A percentile compares a stretch with the other conserved stretches of the same genome.
These are phyloP conservation scores for Bathynomus jamesi DNA, from an alignment of 1,140 invertebrate species.

Conservation along the genomic window DNA sequence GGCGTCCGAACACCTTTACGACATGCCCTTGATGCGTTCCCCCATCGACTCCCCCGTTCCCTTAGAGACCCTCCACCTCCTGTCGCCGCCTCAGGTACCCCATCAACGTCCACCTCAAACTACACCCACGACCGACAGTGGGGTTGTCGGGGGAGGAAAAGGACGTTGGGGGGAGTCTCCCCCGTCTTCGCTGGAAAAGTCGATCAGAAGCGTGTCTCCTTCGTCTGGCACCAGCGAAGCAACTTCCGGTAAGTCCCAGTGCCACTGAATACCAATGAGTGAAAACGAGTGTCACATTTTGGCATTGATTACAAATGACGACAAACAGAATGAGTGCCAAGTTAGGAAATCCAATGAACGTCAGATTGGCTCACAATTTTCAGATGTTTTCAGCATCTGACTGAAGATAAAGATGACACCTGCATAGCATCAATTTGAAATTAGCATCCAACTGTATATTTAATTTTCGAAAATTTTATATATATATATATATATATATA, in stretches of 20 bases:
- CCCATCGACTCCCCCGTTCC: constrained; percentile 11
- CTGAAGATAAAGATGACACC: too few species aligned
- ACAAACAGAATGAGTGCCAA: too few species aligned
- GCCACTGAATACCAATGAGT: too few species aligned
- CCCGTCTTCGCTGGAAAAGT: constrained; percentile 7
- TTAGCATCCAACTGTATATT: too few species aligned
- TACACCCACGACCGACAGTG: background rate
- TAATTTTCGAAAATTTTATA: too few species aligned
- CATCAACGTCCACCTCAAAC: background rate
- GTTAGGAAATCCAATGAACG: too few species aligned
- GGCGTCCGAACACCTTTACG: constrained; percentile 9
- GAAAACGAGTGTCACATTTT: too few species aligned
- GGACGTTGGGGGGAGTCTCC: background rate
- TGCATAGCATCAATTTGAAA: too few species aligned
- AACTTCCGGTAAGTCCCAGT: constrained; percentile 8
- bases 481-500: too few species aligned
- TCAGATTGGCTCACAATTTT: too few species aligned
- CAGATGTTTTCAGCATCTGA: too few species aligned
- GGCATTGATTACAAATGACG: too few species aligned
- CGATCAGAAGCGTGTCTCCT: constrained; percentile 7
- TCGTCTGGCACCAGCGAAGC: constrained; percentile 4
- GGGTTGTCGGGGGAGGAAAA: background rate
- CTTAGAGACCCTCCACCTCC: constrained; percentile 5
- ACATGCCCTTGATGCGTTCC: constrained; percentile 8
- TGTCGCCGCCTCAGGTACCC: constrained; percentile 4